Evolutionary conservation across 2,113 vertebrate genomes (phyloP).

Genomic region (Ptilorrhoa leucosticta): DNA sequence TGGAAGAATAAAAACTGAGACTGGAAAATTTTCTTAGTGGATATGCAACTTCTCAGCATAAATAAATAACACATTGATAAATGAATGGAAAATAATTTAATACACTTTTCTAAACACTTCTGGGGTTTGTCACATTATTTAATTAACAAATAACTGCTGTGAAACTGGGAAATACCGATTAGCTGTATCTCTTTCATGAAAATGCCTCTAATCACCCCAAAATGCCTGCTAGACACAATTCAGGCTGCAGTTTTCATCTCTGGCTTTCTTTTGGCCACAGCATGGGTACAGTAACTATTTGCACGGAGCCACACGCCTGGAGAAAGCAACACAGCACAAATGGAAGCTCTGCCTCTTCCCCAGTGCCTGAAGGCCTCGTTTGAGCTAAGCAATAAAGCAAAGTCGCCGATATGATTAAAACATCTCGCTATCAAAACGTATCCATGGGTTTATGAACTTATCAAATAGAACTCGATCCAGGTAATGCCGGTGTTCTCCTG

Average conservation of each 20-base stretch:
- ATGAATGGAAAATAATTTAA: neutral
- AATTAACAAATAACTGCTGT: neutral
- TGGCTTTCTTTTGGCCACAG: neutral
- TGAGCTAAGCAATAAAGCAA: neutral
- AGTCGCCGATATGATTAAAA: neutral
- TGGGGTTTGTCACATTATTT: neutral
- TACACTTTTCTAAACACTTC: neutral
- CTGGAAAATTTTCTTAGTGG: neutral
- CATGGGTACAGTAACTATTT: neutral
- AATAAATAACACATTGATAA: neutral
- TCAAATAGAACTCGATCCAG: slow-evolving; percentile 20
- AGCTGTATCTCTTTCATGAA: neutral
- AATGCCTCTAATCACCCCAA: neutral
- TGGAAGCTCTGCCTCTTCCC: neutral
- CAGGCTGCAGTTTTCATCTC: neutral
- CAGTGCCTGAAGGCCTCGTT: neutral
- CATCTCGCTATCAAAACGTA: neutral
- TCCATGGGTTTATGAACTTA: neutral
- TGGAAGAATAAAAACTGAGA: neutral
- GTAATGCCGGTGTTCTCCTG: neutral
- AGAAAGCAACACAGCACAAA: neutral
- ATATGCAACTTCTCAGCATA: neutral
- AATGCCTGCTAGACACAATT: neutral
- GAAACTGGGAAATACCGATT: neutral
- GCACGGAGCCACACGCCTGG: neutral